Evolutionary conservation across 1,140 invertebrate species (phyloP).

Genomic region (Rhynchophorus ferrugineus): DNA sequence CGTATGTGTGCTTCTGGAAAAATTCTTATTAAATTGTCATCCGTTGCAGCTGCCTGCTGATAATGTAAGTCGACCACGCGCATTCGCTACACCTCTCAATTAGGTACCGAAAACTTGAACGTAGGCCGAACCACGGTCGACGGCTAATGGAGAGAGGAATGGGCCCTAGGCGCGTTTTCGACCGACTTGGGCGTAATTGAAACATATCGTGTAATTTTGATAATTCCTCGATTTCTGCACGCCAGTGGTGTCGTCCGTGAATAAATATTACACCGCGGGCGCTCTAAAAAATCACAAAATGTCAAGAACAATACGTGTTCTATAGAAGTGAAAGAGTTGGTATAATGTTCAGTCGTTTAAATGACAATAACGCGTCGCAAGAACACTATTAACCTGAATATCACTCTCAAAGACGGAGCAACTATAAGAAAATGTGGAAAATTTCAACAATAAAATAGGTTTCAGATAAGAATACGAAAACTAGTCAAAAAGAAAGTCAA

Average conservation of each 20-base stretch:
- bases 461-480: too few species aligned
- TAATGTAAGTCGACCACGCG: conserved; percentile 4
- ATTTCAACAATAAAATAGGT: too few species aligned
- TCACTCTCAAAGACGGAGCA: too few species aligned
- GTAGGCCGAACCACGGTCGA: neutral
- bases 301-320: too few species aligned
- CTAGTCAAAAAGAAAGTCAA: too few species aligned
- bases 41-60: neutral
- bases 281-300: too few species aligned
- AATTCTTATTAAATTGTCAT: conserved; percentile 5
- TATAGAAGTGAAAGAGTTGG: too few species aligned
- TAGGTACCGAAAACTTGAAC: neutral
- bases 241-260: neutral
- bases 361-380: too few species aligned
- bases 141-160: neutral
- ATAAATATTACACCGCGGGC: too few species aligned
- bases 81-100: conserved; percentile 4
- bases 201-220: conserved; percentile 1
- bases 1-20: neutral
- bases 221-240: neutral
- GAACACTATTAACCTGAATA: too few species aligned
- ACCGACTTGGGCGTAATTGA: conserved; percentile 1
- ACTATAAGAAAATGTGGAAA: too few species aligned
- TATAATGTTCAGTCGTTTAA: too few species aligned
- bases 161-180: conserved; percentile 2